Evolutionary conservation across 2,888 invertebrate species (phyloP).

Genomic region (Lacanobia oleracea): DNA sequence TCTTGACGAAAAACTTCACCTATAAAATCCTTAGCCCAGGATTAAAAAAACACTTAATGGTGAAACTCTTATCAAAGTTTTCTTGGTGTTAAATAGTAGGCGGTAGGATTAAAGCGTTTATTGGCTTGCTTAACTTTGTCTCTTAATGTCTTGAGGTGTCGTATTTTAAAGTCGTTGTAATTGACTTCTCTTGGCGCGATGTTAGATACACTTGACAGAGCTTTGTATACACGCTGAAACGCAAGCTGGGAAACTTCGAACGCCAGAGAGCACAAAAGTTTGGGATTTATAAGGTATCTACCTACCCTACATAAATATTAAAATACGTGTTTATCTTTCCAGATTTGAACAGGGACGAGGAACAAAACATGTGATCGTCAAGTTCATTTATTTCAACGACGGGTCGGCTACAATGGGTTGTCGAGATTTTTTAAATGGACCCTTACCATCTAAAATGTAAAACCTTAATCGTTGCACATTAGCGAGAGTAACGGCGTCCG

Average conservation of each 20-base stretch:
- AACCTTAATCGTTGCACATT: conserved; percentile 82
- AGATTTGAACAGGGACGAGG: conserved; percentile 46
- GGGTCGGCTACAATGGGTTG: conserved; percentile 61
- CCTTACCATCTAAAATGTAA: conserved; percentile 76
- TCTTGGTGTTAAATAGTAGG: conserved; percentile 73
- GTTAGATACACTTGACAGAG: conserved; percentile 70
- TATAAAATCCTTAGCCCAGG: conserved; percentile 67
- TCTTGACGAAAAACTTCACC: conserved; percentile 67
- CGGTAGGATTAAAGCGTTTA: conserved; percentile 72
- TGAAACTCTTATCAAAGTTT: conserved; percentile 70
- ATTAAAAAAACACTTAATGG: conserved; percentile 70
- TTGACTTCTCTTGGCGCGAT: conserved; percentile 73
- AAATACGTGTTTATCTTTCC: conserved; percentile 56
- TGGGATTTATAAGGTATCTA: conserved; percentile 20
- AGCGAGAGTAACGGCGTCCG: conserved; percentile 79
- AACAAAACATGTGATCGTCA: conserved; percentile 53
- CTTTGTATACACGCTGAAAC: conserved; percentile 67
- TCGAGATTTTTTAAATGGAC: conserved; percentile 69
- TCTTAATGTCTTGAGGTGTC: conserved; percentile 77
- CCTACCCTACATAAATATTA: conserved; percentile 51
- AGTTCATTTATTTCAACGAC: conserved; percentile 65
- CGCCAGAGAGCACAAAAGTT: conserved; percentile 47
- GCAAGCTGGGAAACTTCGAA: conserved; percentile 65
- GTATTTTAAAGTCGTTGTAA: conserved; percentile 77
- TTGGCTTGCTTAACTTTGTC: conserved; percentile 77